phyloP scores from a whole-genome alignment of 1,140 invertebrate species.

The Bacillus rossius region DNA sequence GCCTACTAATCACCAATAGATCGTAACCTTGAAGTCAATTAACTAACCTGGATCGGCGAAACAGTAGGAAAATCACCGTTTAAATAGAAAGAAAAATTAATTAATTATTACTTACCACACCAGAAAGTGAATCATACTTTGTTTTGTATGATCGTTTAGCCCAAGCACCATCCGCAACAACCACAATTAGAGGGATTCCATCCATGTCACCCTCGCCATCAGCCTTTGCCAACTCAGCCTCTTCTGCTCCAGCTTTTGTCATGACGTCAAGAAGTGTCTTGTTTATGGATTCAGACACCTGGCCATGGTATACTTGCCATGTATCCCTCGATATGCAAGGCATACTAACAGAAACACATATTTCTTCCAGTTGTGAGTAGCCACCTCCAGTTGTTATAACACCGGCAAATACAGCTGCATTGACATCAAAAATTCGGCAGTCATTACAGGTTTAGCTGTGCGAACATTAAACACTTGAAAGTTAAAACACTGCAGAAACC shows the following conservation, averaged over 20 bases:
- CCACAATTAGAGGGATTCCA: conserved; percentile 11
- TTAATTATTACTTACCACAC: conserved; percentile 9
- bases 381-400: neutral
- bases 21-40: too few species aligned
- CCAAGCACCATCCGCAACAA: conserved; percentile 20
- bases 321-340: conserved; percentile 12
- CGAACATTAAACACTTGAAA: too few species aligned
- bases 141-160: conserved; percentile 15
- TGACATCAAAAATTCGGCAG: neutral
- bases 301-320: neutral
- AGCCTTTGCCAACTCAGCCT: conserved; percentile 8
- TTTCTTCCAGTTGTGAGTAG: conserved; percentile 8
- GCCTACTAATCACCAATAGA: too few species aligned
- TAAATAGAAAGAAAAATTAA: too few species aligned
- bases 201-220: conserved; percentile 12
- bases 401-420: neutral
- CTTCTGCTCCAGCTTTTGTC: conserved; percentile 9
- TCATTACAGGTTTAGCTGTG: too few species aligned
- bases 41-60: too few species aligned
- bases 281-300: neutral
- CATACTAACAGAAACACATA: conserved; percentile 2
- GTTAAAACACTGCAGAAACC: too few species aligned
- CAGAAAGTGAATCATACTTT: conserved; percentile 12
- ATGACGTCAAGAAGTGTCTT: neutral
- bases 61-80: too few species aligned